Evolutionary conservation across 2,888 invertebrate genomes (phyloP), one percentile per base, ranked within the genome.

Genomic region (Drosophila recens): DNA sequence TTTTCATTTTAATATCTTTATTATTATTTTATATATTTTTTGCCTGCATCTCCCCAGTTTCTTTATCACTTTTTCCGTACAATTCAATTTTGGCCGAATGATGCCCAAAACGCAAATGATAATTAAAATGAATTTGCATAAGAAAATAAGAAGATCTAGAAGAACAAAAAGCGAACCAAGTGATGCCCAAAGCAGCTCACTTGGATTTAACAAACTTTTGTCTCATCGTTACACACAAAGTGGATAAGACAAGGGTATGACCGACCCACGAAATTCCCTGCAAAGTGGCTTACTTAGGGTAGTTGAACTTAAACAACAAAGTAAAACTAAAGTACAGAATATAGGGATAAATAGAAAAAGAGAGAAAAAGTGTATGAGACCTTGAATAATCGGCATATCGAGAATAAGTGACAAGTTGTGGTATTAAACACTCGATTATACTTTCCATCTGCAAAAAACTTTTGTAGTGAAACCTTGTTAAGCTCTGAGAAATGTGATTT

Each of bases 81-180:
- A 89, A 81, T 84, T 85, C 72, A 84, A 89, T 87, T 84, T 82
- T 58, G 20, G 36, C 45, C 63, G 67, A 74, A 74, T 63, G 67
- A 54, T 52, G 69, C 59, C 53, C 74, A 74, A 67, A 53, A 70
- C 78, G 70, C 65, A 66, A 82, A 82, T 82, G 73, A 85, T 79
- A 87, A 89, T 84, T 84, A 88, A 89, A 84, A 87, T 74, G 68
- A 84, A 89, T 84, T 84, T 89, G 70, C 90, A 87, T 89, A 79
- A 79, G 56, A 73, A 73, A 78, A 74, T 75, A 71, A 57, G 43
- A 65, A 62, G 48, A 74, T 54, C 59, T 57, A 61, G 48, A 52
- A 45, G 36, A 77, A 67, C 40, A 62, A 63, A 59, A 52, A 68
- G 45, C 17, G 27, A 67, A 36, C 54, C 45, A 56, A 73, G 72